Evolutionary conservation across 2,888 invertebrate genomes (phyloP).

Genomic region (Papilio gigon): DNA sequence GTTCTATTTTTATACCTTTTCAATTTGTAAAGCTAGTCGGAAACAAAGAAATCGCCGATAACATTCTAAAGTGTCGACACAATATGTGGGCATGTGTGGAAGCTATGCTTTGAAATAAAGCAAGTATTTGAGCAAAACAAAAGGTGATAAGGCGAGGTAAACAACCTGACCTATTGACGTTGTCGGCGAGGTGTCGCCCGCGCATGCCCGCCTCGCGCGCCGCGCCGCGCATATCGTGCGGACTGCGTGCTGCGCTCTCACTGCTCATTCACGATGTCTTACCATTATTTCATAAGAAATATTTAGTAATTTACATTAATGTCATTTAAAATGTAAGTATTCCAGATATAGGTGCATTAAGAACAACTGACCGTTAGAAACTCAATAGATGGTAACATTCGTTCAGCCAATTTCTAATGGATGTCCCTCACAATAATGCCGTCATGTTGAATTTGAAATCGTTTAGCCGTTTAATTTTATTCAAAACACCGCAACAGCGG

Average conservation of each 20-base stretch:
- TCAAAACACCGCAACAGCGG: constrained; percentile 80
- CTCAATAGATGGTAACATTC: constrained; percentile 45
- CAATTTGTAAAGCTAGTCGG: background rate
- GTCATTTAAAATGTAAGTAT: background rate
- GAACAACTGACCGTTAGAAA: constrained; percentile 24
- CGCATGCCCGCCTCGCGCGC: constrained; percentile 48
- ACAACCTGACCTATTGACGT: constrained; percentile 80
- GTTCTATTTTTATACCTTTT: constrained; percentile 37
- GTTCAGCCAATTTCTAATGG: constrained; percentile 65
- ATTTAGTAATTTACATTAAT: background rate
- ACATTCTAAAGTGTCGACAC: constrained; percentile 34
- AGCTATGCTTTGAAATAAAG: constrained; percentile 62
- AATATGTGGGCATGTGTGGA: constrained; percentile 53
- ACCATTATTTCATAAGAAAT: background rate
- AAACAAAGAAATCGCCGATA: constrained; percentile 24
- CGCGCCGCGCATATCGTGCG: constrained; percentile 34
- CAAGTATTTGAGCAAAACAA: constrained; percentile 79
- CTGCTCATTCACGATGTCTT: constrained; percentile 6
- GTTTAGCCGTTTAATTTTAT: constrained; percentile 74
- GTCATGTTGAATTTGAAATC: constrained; percentile 55
- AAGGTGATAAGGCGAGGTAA: constrained; percentile 81
- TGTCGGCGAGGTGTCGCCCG: constrained; percentile 60
- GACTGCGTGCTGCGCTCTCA: background rate
- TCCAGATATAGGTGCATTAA: background rate
- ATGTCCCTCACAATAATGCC: constrained; percentile 55